Conservation (phyloP, 2,888 invertebrate species). For the Troides oblongomaculatus region DNA sequence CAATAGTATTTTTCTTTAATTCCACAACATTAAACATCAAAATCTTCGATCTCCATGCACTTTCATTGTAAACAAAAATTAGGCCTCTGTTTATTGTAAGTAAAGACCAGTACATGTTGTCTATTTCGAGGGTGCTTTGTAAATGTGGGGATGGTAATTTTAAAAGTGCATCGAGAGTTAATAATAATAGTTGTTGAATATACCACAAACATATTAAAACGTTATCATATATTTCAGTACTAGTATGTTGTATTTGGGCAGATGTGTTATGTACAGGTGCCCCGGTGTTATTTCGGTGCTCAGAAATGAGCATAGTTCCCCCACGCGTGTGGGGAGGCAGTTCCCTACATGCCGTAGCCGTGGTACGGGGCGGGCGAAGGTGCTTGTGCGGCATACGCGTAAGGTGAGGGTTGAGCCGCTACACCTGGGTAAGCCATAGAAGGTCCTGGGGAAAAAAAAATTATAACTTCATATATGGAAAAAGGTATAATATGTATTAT, state of each 20-base stretch:
- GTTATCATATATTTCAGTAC: constrained; percentile 8
- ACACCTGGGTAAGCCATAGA: constrained; percentile 74
- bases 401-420: constrained; percentile 67
- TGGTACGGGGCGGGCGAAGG: constrained; percentile 78
- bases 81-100: constrained; percentile 18
- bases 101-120: neutral
- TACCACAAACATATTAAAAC: neutral
- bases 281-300: constrained; percentile 32
- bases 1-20: neutral
- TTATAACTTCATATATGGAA: no score
- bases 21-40: neutral
- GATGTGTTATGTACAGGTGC: constrained; percentile 19
- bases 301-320: constrained; percentile 46
- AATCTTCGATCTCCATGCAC: constrained; percentile 15
- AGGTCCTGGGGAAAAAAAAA: constrained; percentile 53
- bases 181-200: neutral
- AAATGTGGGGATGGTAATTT: neutral
- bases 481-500: no score
- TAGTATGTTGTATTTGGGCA: constrained; percentile 9
- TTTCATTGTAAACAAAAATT: constrained; percentile 17
- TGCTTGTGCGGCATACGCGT: constrained; percentile 77
- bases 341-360: constrained; percentile 78
- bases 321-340: constrained; percentile 40
- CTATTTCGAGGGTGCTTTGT: neutral
- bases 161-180: constrained; percentile 20